Evolutionary conservation across 2,113 vertebrate species (phyloP), one percentile per base, ranked within the genome.

Genomic region (Petromus typicus): DNA sequence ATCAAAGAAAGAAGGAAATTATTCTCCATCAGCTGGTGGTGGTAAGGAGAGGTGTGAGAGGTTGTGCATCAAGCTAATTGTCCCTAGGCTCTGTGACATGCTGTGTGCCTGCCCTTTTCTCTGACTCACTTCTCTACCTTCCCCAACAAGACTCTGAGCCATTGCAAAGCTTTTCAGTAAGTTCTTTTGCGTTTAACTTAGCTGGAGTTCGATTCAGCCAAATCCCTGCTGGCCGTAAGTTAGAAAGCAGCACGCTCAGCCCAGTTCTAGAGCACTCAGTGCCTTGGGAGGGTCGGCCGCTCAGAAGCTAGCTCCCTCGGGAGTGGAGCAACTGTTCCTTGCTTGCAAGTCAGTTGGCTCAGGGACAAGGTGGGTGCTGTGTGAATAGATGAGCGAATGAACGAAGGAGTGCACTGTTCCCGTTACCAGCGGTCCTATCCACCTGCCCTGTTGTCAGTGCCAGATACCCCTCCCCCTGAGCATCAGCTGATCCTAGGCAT

Each of bases 161-260:
- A 66, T 25, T 51, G 54, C 45, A 84, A 93, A 89, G 51, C 11
- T 80, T 89, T 91, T 67, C 22, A 80, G 23, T 25, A 83, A 43
- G 69, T 93, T 6, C n/a, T 92, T 89, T 89, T 86, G 25, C 48
- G 34, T 89, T 89, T 82, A 95, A 67, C 27, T 95, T 79, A 76
- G 37, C 71, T 78, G 18, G 71, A 90, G 23, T 67, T 51, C 89
- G 13, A 93, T 45, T 95, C 87, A 86, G 37, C 67, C 40, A 88
- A 54, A 79, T 1, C 17, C 13, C 16, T 75, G 18, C 32, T 34
- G 40, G 40, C 67, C 40, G 32, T 30, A 90, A 83, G 67, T 66
- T 71, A 56, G 17, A 37, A 87, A 82, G 30, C 32, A 59, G 40
- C 0, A 0, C 23, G 2, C 11, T 30, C 12, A 40, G 54, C 59